These are phyloP conservation scores for Oryctes rhinoceros DNA, from an alignment of 1,140 invertebrate species.

Conservation along the genomic window DNA sequence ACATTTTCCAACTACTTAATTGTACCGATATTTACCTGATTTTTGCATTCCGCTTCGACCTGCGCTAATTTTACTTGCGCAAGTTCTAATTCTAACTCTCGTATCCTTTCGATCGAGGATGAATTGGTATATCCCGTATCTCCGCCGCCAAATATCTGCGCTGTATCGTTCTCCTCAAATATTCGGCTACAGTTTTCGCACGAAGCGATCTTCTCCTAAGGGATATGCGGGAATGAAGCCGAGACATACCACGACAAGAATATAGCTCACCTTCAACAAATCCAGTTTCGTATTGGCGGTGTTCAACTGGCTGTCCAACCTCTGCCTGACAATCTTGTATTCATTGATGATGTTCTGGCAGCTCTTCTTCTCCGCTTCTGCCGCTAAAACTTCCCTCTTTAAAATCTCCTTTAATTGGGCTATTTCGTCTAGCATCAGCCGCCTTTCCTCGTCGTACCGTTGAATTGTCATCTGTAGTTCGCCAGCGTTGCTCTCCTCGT, in stretches of 20 bases:
- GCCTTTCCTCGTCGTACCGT: constrained; percentile 85
- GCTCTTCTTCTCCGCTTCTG: constrained; percentile 79
- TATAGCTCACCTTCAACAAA: constrained; percentile 63
- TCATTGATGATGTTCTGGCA: constrained; percentile 80
- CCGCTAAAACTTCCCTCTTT: constrained; percentile 78
- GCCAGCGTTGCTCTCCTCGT: constrained; percentile 79
- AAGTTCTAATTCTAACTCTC: constrained; percentile 93
- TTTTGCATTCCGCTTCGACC: constrained; percentile 96
- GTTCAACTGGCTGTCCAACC: constrained; percentile 86
- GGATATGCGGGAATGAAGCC: constrained; percentile 36
- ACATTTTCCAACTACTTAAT: neutral
- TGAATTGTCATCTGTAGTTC: constrained; percentile 79
- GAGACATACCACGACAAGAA: neutral
- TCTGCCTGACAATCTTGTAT: constrained; percentile 92
- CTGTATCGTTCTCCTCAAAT: constrained; percentile 51
- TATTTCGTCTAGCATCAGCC: constrained; percentile 80
- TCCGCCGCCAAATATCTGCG: constrained; percentile 46
- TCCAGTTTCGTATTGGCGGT: constrained; percentile 67
- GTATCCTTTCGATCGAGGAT: constrained; percentile 71
- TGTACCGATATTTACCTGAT: constrained; percentile 72
- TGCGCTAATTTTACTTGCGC: constrained; percentile 96
- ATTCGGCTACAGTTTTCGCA: constrained; percentile 66
- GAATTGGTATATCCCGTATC: constrained; percentile 60
- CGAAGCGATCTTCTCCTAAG: constrained; percentile 66
- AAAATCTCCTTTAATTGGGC: constrained; percentile 85